Evolutionary conservation across 2,113 vertebrate genomes (phyloP).

Genomic region (Fulmarus glacialis): DNA sequence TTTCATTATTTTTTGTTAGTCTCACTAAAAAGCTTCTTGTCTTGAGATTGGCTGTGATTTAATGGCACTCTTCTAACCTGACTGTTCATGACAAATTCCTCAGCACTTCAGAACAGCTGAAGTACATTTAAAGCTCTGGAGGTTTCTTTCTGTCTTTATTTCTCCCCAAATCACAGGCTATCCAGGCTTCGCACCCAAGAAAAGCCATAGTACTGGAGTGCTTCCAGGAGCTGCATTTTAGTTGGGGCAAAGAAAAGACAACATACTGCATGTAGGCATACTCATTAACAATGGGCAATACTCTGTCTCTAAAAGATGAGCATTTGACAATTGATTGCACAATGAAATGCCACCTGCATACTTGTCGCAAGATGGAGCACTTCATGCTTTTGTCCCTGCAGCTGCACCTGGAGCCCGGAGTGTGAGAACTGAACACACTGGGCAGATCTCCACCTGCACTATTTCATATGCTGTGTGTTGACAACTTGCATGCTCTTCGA

Average conservation of each 20-base stretch:
- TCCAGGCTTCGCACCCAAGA: background rate
- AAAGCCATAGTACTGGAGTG: background rate
- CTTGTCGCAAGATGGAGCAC: background rate
- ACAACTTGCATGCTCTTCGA: background rate
- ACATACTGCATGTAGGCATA: background rate
- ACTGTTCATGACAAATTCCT: background rate
- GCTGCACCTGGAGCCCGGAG: background rate
- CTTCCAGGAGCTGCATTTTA: background rate
- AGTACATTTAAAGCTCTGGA: background rate
- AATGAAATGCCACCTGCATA: constrained; percentile 1
- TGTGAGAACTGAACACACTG: background rate
- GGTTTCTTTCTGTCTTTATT: background rate
- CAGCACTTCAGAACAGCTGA: background rate
- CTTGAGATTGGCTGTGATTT: constrained; percentile 15
- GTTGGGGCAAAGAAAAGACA: background rate
- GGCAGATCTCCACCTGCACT: background rate
- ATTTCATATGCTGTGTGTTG: background rate
- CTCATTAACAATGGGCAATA: background rate
- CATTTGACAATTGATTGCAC: background rate
- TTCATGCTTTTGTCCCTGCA: background rate
- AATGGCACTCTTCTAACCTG: background rate
- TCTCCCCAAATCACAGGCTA: background rate
- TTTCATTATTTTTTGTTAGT: background rate
- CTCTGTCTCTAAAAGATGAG: background rate
- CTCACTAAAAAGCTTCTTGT: background rate